Percentiles rank a stretch among this genome's conserved stretches.
Conservation (phyloP, 2,797 vertebrate species). For the Myoxocephalus aenaeus region DNA sequence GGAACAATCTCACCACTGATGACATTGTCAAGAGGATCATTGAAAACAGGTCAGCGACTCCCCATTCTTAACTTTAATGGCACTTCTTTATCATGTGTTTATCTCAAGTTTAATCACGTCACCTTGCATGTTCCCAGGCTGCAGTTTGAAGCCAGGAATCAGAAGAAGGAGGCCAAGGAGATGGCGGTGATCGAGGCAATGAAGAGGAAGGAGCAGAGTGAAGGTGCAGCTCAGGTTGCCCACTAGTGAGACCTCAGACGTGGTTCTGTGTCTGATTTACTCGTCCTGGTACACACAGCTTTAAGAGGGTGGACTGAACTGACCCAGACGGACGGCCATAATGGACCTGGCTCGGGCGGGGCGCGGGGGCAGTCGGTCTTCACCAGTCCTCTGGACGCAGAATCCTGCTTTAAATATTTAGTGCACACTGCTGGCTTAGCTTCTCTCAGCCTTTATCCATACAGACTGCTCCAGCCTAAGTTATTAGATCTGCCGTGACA, state of each 20-base stretch:
- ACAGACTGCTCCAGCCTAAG: conserved; percentile 8
- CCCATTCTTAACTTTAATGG: background rate
- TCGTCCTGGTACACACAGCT: conserved; percentile 38
- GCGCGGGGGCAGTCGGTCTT: background rate
- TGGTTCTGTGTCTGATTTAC: conserved; percentile 19
- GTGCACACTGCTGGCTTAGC: conserved; percentile 15
- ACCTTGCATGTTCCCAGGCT: conserved; percentile 80
- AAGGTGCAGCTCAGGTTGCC: conserved; percentile 38
- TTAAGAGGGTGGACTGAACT: conserved; percentile 31
- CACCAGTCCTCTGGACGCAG: conserved; percentile 3
- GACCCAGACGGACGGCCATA: background rate
- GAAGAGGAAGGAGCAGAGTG: conserved; percentile 80
- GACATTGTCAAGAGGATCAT: conserved; percentile 98
- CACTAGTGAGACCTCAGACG: conserved; percentile 36
- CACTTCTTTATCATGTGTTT: background rate
- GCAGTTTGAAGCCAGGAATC: conserved; percentile 95
- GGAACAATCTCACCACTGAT: conserved; percentile 92
- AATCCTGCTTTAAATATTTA: conserved; percentile 27
- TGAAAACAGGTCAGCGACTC: conserved; percentile 88
- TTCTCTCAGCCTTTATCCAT: conserved; percentile 20
- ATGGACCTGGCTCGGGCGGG: background rate
- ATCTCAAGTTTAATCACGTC: background rate
- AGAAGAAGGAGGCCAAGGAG: conserved; percentile 98
- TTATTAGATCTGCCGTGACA: conserved; percentile 31
- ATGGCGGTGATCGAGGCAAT: conserved; percentile 91